phyloP scores from a whole-genome alignment of 2,797 vertebrate species.

The Decapterus maruadsi region DNA sequence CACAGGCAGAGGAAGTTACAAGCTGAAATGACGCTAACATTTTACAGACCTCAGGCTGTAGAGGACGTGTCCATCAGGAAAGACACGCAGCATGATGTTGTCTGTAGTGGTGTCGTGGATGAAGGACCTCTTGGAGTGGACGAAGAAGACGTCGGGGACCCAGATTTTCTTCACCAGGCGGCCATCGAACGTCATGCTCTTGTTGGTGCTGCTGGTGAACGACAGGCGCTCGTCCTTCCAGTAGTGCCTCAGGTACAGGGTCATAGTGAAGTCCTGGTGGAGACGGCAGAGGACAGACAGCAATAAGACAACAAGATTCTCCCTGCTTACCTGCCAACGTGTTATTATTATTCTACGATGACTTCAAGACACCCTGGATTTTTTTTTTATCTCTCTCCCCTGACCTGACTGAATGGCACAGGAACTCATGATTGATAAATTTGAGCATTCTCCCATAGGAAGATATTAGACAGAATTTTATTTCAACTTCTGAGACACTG shows the following conservation, averaged over 20 bases:
- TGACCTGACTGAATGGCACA: too few species aligned
- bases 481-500: too few species aligned
- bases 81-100: slow-evolving; percentile 97
- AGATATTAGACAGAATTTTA: too few species aligned
- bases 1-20: too few species aligned
- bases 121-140: slow-evolving; percentile 97
- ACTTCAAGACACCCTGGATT: too few species aligned
- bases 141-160: slow-evolving; percentile 98
- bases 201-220: slow-evolving; percentile 93
- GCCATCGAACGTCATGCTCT: slow-evolving; percentile 97
- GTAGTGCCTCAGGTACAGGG: slow-evolving; percentile 95
- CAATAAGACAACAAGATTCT: too few species aligned
- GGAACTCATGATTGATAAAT: too few species aligned
- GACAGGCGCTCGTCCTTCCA: slow-evolving; percentile 97
- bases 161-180: slow-evolving; percentile 97
- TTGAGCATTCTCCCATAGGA: too few species aligned
- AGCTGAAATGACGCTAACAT: not conserved
- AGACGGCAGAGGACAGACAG: too few species aligned
- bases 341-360: too few species aligned
- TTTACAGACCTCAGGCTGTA: slow-evolving; percentile 94
- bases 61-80: slow-evolving; percentile 95
- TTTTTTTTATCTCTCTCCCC: too few species aligned
- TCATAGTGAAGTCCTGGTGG: slow-evolving; percentile 97
- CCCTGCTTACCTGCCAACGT: too few species aligned
- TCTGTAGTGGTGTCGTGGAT: slow-evolving; percentile 96